Evolutionary conservation across 2,797 vertebrate genomes (phyloP).

Genomic region (Bufotes viridis): DNA sequence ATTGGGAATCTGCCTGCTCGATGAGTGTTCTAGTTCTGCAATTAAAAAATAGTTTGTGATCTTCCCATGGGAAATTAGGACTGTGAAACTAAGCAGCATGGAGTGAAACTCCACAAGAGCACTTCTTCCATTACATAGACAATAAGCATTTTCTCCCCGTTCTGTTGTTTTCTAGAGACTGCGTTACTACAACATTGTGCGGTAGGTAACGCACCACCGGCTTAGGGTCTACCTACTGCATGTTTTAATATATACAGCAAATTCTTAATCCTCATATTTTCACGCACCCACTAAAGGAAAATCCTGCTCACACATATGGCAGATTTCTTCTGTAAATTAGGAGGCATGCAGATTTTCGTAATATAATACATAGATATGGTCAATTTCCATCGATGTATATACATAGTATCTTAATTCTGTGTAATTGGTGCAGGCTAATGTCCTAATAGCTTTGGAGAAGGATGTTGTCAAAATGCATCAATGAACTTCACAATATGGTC

Average conservation of each 20-base stretch:
- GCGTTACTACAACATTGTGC: conserved; percentile 20
- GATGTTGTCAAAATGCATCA: too few relatives aligned
- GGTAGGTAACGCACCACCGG: background rate
- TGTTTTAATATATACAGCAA: background rate
- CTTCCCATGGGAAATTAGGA: conserved; percentile 68
- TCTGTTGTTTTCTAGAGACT: background rate
- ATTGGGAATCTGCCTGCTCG: conserved; percentile 60
- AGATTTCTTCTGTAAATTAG: background rate
- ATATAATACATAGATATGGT: background rate
- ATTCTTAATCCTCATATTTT: background rate
- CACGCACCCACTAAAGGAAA: background rate
- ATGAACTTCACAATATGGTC: too few relatives aligned
- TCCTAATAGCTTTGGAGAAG: too few relatives aligned
- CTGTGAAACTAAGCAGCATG: conserved; percentile 62
- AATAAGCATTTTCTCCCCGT: conserved; percentile 2
- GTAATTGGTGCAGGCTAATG: too few relatives aligned
- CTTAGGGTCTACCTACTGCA: background rate
- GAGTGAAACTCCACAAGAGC: conserved; percentile 60
- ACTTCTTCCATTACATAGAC: background rate
- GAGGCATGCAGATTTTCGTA: background rate
- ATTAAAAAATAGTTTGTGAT: conserved; percentile 68
- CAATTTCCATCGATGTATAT: background rate
- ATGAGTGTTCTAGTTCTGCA: conserved; percentile 64
- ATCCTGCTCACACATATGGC: background rate
- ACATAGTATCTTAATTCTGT: background rate